Evolutionary conservation across 2,113 vertebrate species (phyloP).

Genomic region (Genyomyrus donnyi): DNA sequence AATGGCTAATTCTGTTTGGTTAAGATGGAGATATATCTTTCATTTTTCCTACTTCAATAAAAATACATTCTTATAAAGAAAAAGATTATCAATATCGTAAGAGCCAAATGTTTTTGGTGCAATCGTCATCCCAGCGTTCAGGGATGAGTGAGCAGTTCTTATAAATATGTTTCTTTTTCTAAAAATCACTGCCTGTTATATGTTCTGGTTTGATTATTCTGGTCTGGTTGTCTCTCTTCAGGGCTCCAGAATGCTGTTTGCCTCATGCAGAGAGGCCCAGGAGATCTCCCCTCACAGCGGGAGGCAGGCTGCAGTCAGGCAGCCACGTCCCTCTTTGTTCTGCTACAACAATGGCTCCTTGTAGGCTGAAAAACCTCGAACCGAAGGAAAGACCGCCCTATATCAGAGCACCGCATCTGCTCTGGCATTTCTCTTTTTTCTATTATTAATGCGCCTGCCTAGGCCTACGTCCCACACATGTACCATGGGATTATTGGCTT

Average conservation of each 20-base stretch:
- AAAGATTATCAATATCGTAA: background rate
- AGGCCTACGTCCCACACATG: background rate
- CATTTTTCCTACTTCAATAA: background rate
- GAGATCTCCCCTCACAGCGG: constrained; percentile 12
- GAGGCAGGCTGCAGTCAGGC: constrained; percentile 6
- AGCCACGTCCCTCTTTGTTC: background rate
- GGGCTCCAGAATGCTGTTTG: constrained; percentile 10
- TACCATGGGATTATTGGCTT: constrained; percentile 1
- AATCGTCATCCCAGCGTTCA: background rate
- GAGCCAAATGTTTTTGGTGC: background rate
- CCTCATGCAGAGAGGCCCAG: constrained; percentile 14
- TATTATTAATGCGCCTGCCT: background rate
- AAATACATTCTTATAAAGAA: background rate
- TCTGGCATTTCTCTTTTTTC: constrained; percentile 4
- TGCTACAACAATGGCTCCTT: constrained; percentile 9
- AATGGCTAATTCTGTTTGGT: background rate
- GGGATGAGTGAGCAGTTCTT: background rate
- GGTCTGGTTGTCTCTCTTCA: background rate
- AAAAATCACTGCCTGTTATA: background rate
- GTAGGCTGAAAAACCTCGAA: constrained; percentile 12
- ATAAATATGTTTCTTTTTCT: background rate
- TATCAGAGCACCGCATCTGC: constrained; percentile 2
- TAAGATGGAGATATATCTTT: background rate
- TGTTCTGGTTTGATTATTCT: constrained; percentile 1
- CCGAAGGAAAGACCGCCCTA: background rate